phyloP scores from a whole-genome alignment of 2,797 vertebrate genomes.

The Brachyalestes nurse region DNA sequence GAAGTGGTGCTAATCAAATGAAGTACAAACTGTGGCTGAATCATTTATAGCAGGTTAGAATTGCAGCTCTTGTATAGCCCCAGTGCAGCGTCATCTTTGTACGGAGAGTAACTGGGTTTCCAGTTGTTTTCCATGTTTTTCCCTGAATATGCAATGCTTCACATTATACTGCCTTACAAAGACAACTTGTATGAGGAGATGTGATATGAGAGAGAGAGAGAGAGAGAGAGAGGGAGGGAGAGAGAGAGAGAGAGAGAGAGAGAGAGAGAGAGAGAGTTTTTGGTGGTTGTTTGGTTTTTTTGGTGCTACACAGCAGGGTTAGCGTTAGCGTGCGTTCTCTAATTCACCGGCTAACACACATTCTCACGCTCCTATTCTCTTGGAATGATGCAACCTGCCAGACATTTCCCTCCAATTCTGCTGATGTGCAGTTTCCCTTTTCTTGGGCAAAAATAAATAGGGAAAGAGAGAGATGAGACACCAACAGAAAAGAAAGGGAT shows the following conservation, averaged over 20 bases:
- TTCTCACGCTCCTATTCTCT: slow-evolving; percentile 77
- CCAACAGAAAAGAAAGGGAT: slow-evolving; percentile 14
- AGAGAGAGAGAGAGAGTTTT: slow-evolving; percentile 52
- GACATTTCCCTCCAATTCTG: slow-evolving; percentile 77
- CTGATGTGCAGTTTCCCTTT: slow-evolving; percentile 74
- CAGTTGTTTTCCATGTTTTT: slow-evolving; percentile 33
- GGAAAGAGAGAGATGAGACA: slow-evolving; percentile 29
- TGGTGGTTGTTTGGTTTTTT: slow-evolving; percentile 69
- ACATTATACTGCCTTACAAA: slow-evolving; percentile 37
- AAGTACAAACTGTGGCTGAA: slow-evolving; percentile 55
- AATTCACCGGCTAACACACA: slow-evolving; percentile 78
- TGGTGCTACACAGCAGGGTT: slow-evolving; percentile 57
- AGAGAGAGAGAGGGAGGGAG: slow-evolving; percentile 55
- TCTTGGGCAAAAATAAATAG: slow-evolving; percentile 48
- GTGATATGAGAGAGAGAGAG: slow-evolving; percentile 70
- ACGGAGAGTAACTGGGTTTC: slow-evolving; percentile 41
- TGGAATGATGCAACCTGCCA: slow-evolving; percentile 82
- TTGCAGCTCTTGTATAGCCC: slow-evolving; percentile 52
- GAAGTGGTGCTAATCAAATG: slow-evolving; percentile 49
- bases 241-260: slow-evolving; percentile 65
- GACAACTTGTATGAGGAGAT: slow-evolving; percentile 73
- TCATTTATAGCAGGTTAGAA: slow-evolving; percentile 58
- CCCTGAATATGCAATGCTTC: slow-evolving; percentile 30
- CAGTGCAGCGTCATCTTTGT: slow-evolving; percentile 47
- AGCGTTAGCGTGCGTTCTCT: slow-evolving; percentile 35